phyloP scores from a whole-genome alignment of 2,797 vertebrate genomes.

The Salmo trutta region DNA sequence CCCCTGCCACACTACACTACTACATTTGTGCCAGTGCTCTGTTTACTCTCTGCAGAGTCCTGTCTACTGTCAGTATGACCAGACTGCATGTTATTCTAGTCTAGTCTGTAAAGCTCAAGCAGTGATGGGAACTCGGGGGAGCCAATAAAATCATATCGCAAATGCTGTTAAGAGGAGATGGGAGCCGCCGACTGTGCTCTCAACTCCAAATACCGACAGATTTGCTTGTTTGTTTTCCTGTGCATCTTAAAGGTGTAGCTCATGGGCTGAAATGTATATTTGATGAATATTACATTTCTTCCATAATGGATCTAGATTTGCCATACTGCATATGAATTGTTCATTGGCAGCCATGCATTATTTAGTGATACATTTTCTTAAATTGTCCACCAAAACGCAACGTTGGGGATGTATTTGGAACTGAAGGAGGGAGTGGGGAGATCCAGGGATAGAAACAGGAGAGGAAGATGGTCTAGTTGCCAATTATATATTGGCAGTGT shows the following conservation, averaged over 20 bases:
- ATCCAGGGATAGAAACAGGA: background rate
- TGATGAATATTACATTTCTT: constrained; percentile 44
- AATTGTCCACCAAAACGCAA: constrained; percentile 50
- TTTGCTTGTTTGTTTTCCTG: constrained; percentile 42
- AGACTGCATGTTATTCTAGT: constrained; percentile 46
- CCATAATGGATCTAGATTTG: constrained; percentile 65
- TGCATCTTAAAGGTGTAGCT: constrained; percentile 49
- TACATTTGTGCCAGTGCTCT: background rate
- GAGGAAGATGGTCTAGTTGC: constrained; percentile 33
- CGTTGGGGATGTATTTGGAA: constrained; percentile 17
- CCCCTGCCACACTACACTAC: constrained; percentile 34
- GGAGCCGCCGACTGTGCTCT: constrained; percentile 38
- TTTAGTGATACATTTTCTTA: constrained; percentile 51
- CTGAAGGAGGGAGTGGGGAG: background rate
- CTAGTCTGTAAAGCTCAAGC: constrained; percentile 40
- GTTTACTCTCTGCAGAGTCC: constrained; percentile 14
- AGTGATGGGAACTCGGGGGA: constrained; percentile 42
- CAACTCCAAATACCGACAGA: constrained; percentile 45
- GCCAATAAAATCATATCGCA: constrained; percentile 53
- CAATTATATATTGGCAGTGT: constrained; percentile 47
- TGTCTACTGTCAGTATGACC: constrained; percentile 41
- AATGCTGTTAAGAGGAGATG: constrained; percentile 40
- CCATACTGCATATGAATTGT: constrained; percentile 65
- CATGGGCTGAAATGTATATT: constrained; percentile 35
- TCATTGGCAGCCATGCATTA: constrained; percentile 65